Evolutionary conservation across 1,140 invertebrate species (phyloP).

Genomic region (Dendrolimus punctatus): DNA sequence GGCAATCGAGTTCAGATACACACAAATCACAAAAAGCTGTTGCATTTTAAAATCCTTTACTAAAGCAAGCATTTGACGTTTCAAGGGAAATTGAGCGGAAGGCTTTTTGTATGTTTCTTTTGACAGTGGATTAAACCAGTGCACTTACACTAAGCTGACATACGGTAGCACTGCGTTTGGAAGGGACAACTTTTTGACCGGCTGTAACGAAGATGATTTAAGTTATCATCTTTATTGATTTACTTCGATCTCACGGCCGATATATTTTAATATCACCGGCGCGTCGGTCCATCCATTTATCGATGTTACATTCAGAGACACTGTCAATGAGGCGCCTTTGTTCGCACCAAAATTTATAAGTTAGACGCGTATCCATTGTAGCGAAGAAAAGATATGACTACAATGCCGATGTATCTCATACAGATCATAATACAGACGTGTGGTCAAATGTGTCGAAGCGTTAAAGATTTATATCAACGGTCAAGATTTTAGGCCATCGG

Average conservation of each 20-base stretch:
- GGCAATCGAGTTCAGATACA: conserved; percentile 37
- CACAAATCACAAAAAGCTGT: conserved; percentile 48
- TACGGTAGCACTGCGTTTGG: conserved; percentile 29
- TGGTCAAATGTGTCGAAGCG: conserved; percentile 65
- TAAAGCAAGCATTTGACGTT: conserved; percentile 65
- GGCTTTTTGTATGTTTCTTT: conserved; percentile 38
- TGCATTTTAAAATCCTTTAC: conserved; percentile 66
- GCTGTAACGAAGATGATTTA: conserved; percentile 40
- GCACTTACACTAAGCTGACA: conserved; percentile 24
- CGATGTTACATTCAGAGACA: conserved; percentile 50
- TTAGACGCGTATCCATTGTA: conserved; percentile 63
- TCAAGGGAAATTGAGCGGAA: conserved; percentile 56
- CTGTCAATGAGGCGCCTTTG: conserved; percentile 67
- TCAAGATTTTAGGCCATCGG: conserved; percentile 15
- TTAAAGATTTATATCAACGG: conserved; percentile 59
- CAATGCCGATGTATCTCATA: conserved; percentile 58
- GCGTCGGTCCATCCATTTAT: conserved; percentile 43
- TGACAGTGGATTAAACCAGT: conserved; percentile 17
- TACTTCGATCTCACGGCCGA: conserved; percentile 49
- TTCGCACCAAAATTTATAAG: conserved; percentile 67
- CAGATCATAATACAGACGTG: conserved; percentile 60
- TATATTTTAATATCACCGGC: conserved; percentile 62
- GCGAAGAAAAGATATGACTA: conserved; percentile 32
- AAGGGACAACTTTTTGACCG: conserved; percentile 25
- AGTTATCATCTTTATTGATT: conserved; percentile 56